These are phyloP conservation scores for Gambusia affinis DNA, from an alignment of 2,113 vertebrate species.

Conservation along the genomic window DNA sequence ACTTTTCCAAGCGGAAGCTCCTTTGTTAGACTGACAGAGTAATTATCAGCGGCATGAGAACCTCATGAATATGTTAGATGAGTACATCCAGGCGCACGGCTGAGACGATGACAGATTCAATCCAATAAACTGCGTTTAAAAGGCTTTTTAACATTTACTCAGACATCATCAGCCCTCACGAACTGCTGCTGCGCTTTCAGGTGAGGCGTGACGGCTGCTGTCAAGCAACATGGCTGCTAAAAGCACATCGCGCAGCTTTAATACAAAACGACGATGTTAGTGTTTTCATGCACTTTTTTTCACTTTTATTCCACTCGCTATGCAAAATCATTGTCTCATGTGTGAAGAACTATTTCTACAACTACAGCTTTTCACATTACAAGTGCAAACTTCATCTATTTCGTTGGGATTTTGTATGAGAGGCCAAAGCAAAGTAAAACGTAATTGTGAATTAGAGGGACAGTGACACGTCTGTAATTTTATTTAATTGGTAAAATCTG, in stretches of 20 bases:
- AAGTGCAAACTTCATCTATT: too few relatives aligned
- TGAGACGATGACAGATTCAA: conserved; percentile 23
- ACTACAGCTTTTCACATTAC: too few relatives aligned
- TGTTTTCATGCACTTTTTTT: not conserved
- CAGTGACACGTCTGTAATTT: too few relatives aligned
- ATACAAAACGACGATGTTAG: conserved; percentile 11
- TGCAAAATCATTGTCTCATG: not conserved
- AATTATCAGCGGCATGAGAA: conserved; percentile 56
- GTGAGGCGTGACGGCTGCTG: not conserved
- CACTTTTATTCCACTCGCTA: conserved; percentile 13
- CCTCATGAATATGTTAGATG: conserved; percentile 45
- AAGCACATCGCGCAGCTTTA: conserved; percentile 16
- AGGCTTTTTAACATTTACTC: conserved; percentile 33
- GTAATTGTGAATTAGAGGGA: too few relatives aligned
- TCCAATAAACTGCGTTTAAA: conserved; percentile 10
- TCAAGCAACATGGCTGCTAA: conserved; percentile 7
- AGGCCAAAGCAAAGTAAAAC: too few relatives aligned
- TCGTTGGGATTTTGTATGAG: too few relatives aligned
- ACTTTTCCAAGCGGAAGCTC: conserved; percentile 46
- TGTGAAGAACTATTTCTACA: too few relatives aligned
- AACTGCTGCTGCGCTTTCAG: not conserved
- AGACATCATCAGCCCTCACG: conserved; percentile 14
- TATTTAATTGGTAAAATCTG: too few relatives aligned
- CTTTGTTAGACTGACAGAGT: conserved; percentile 58
- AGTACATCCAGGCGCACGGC: conserved; percentile 3